Conservation (phyloP, 64 coral and sea anemone species). For the Cladopsammia gracilis region DNA sequence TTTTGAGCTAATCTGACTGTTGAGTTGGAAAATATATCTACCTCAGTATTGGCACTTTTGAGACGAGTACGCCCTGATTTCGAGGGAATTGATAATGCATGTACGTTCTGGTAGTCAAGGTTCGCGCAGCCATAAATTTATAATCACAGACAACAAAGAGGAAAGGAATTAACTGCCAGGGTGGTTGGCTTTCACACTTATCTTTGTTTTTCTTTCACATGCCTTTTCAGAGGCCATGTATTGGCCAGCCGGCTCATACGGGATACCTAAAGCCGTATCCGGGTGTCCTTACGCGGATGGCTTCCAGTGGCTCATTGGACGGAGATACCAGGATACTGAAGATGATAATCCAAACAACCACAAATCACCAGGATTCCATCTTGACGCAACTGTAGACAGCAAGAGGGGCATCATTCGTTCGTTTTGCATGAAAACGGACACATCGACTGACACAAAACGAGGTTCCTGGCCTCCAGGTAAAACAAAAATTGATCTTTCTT, state of each 20-base stretch:
- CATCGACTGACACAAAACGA: neutral
- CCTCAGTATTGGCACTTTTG: no score
- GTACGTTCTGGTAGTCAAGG: no score
- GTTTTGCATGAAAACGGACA: slow-evolving; percentile 33
- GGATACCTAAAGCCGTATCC: slow-evolving; percentile 23
- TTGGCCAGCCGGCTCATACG: slow-evolving; percentile 51
- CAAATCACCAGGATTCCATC: neutral
- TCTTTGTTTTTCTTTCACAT: no score
- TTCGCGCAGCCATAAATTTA: no score
- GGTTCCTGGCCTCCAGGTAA: slow-evolving; percentile 21
- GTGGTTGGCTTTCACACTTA: no score
- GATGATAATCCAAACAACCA: neutral
- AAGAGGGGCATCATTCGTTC: slow-evolving; percentile 1
- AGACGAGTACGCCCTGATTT: no score
- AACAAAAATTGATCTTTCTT: no score
- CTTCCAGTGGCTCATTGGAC: neutral
- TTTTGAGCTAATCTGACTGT: no score
- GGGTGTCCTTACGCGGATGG: slow-evolving; percentile 14
- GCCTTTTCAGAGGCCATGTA: neutral
- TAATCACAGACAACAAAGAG: no score
- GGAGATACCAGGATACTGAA: slow-evolving; percentile 38
- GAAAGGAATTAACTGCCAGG: no score
- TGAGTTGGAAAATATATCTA: no score
- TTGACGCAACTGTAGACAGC: neutral
- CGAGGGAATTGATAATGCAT: no score